A percentile compares a stretch with the other conserved stretches of the same genome.
Evolutionary conservation across 2,888 invertebrate genomes (phyloP).

Genomic region (Drosophila picticornis): DNA sequence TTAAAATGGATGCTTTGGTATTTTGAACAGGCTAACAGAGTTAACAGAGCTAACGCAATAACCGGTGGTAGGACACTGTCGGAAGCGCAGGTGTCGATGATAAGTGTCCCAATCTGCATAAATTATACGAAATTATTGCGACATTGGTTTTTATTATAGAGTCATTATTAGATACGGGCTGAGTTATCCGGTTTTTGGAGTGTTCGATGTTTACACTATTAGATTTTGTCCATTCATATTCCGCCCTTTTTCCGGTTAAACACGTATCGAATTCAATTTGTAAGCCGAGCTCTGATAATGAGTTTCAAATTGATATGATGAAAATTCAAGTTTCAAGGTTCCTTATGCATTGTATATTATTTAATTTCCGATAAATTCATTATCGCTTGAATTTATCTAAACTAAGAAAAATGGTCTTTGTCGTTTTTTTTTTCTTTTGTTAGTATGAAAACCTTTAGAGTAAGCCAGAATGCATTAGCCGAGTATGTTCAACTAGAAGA

Average conservation of each 20-base stretch:
- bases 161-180: neutral
- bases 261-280: conserved; percentile 7
- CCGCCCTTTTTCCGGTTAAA: conserved; percentile 9
- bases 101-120: conserved; percentile 21
- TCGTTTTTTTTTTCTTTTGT: neutral
- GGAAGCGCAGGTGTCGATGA: conserved; percentile 14
- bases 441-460: neutral
- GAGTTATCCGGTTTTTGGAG: conserved; percentile 5
- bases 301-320: neutral
- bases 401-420: conserved; percentile 1
- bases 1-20: conserved; percentile 9
- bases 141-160: conserved; percentile 8
- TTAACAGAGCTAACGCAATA: conserved; percentile 5
- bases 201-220: neutral
- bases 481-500: neutral
- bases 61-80: conserved; percentile 16
- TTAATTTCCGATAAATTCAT: conserved; percentile 2
- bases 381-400: neutral
- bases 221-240: neutral
- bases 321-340: conserved; percentile 4
- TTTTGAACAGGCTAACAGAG: conserved; percentile 3
- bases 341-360: neutral
- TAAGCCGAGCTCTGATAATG: neutral
- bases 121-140: conserved; percentile 12
- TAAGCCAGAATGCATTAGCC: neutral